A percentile compares a stretch with the other conserved stretches of the same genome.
Evolutionary conservation across 2,888 invertebrate genomes (phyloP).

Genomic region (Drosophila trichaetosa): DNA sequence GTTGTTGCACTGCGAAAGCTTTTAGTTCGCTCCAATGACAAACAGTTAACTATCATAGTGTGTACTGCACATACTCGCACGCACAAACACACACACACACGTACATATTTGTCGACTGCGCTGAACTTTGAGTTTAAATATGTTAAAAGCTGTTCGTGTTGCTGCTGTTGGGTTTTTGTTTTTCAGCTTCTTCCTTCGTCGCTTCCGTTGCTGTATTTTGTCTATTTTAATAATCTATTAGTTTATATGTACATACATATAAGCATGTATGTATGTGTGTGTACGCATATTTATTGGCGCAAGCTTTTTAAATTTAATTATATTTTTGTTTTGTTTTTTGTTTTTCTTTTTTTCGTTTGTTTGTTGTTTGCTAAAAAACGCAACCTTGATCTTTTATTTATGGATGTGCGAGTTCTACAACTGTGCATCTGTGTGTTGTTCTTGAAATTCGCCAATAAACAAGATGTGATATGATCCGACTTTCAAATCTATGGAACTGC

Average conservation of each 20-base stretch:
- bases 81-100: neutral
- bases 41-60: constrained; percentile 36
- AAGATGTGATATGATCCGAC: constrained; percentile 17
- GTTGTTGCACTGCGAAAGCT: constrained; percentile 30
- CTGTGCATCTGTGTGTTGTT: constrained; percentile 11
- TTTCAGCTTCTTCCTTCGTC: constrained; percentile 11
- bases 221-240: constrained; percentile 53
- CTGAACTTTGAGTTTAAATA: constrained; percentile 58
- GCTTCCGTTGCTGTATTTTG: constrained; percentile 50
- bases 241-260: constrained; percentile 7
- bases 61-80: neutral
- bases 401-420: constrained; percentile 40
- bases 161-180: constrained; percentile 7
- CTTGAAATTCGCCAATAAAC: constrained; percentile 17
- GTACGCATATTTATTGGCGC: neutral
- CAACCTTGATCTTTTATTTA: constrained; percentile 67
- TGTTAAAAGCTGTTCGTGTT: constrained; percentile 8
- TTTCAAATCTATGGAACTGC: neutral
- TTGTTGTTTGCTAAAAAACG: constrained; percentile 47
- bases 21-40: constrained; percentile 34
- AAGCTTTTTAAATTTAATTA: neutral
- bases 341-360: constrained; percentile 21
- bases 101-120: constrained; percentile 13
- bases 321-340: constrained; percentile 9
- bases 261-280: neutral